Conservation (phyloP, 1,140 invertebrate genomes). For the Penaeus chinensis region DNA sequence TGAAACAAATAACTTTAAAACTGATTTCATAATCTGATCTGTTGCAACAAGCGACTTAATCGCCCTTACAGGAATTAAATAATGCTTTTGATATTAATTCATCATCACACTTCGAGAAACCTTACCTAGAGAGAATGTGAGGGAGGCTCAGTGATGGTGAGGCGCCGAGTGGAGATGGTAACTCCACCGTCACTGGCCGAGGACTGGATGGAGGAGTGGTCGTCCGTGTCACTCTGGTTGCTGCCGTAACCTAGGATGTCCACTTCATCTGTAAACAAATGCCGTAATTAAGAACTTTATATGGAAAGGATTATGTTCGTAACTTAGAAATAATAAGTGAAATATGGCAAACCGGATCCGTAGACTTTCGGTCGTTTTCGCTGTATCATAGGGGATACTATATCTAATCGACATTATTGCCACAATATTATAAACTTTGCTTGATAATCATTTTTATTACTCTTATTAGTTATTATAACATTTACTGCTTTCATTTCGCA, state of each 20-base stretch:
- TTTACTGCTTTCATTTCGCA: too few relatives aligned
- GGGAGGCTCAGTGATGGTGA: conserved; percentile 68
- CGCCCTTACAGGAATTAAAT: neutral
- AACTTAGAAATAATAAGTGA: neutral
- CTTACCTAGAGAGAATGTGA: conserved; percentile 38
- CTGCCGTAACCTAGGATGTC: conserved; percentile 88
- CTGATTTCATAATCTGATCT: too few relatives aligned
- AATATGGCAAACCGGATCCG: neutral
- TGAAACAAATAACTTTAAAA: too few relatives aligned
- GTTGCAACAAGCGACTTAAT: too few relatives aligned
- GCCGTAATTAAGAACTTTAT: conserved; percentile 61
- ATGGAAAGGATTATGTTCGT: neutral
- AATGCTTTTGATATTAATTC: neutral
- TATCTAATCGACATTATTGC: too few relatives aligned
- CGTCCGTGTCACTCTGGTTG: conserved; percentile 83
- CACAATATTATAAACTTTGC: too few relatives aligned
- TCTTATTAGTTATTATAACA: too few relatives aligned
- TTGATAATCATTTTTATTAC: too few relatives aligned
- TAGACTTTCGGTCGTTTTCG: neutral
- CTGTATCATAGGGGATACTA: neutral
- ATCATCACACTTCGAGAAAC: neutral
- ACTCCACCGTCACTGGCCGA: conserved; percentile 82
- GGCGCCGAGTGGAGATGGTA: conserved; percentile 78
- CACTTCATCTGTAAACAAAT: conserved; percentile 81
- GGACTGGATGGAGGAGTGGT: conserved; percentile 80